These are phyloP conservation scores for Sturnira hondurensis DNA, from an alignment of 2,113 vertebrate species.

Conservation along the genomic window DNA sequence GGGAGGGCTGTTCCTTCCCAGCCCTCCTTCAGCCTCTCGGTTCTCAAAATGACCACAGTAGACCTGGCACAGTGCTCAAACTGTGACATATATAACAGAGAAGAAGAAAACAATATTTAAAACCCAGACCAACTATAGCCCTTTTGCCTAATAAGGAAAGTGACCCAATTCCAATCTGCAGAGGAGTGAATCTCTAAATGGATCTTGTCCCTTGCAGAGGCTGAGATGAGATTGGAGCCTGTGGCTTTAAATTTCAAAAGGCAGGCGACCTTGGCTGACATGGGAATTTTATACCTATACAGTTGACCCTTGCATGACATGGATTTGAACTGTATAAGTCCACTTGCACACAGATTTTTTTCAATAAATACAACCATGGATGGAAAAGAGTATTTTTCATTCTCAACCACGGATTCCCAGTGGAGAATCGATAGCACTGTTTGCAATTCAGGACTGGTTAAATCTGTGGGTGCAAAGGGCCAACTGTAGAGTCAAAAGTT, in stretches of 20 bases:
- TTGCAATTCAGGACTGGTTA: not conserved
- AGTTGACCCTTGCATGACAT: not conserved
- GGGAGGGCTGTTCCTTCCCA: not conserved
- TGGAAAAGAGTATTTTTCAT: not conserved
- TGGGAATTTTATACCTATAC: not conserved
- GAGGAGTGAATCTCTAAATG: not conserved
- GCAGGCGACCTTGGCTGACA: not conserved
- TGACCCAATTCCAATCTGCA: not conserved
- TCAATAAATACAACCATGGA: not conserved
- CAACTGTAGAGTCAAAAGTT: not conserved
- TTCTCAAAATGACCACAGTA: not conserved
- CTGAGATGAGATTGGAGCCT: not conserved
- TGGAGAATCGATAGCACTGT: not conserved
- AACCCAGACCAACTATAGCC: not conserved
- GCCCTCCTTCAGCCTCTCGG: not conserved
- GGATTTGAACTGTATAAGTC: not conserved
- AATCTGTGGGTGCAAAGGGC: not conserved
- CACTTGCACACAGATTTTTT: not conserved
- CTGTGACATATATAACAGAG: not conserved
- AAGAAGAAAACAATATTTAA: not conserved
- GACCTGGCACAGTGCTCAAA: not conserved
- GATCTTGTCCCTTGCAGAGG: not conserved
- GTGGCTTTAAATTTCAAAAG: not conserved
- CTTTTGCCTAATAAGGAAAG: slow-evolving; percentile 38
- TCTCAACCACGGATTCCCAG: not conserved